Evolutionary conservation across 2,797 vertebrate species (phyloP), one percentile per base, ranked within the genome.

Genomic region (Poecilia picta): DNA sequence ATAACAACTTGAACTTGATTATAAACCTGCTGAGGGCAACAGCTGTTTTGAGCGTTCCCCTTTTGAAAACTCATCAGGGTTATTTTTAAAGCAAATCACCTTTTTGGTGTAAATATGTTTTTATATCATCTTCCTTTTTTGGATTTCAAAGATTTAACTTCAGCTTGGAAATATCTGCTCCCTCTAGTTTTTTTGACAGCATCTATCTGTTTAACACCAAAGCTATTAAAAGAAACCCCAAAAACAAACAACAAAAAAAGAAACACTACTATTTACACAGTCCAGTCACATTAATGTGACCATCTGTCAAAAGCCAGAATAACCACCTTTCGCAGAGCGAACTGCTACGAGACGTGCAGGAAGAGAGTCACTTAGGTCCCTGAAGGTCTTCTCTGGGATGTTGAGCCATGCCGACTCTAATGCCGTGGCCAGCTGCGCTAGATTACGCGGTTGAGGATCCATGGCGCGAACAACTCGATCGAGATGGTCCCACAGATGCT

Each of bases 1-100:
- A 55, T 74, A 74, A 39, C 49, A 74, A 41, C 49, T 74, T 55
- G 20, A 53, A 74, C 72, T 55, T 55, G 68, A 71, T 71, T 71
- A 71, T 71, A 71, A 71, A 71, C 68, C 68, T 45, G 41, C 68
- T 71, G 68, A 46, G 68, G 41, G 39, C 41, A 71, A 46, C 68
- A 71, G 68, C 68, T 71, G 68, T 46, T 28, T 20, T n/a, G 66
- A 66, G 62, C 12, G 20, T 25, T 71, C 25, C 41, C 41, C 41
- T 45, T 45, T 45, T 45, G 68, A 45, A 45, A 28, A 71, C 39
- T n/a, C 8, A 71, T 46, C 41, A 28, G 31, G 13, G 41, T 71
- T 8, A 45, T 45, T 45, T 45, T 71, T n/a, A 71, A 45, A 71
- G 13, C 68, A 45, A 45, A 15, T 16, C 25, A 28, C 68, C 13